Evolutionary conservation across 2,888 invertebrate genomes (phyloP), one percentile per base, ranked within the genome.

Genomic region (Globia sparganii): DNA sequence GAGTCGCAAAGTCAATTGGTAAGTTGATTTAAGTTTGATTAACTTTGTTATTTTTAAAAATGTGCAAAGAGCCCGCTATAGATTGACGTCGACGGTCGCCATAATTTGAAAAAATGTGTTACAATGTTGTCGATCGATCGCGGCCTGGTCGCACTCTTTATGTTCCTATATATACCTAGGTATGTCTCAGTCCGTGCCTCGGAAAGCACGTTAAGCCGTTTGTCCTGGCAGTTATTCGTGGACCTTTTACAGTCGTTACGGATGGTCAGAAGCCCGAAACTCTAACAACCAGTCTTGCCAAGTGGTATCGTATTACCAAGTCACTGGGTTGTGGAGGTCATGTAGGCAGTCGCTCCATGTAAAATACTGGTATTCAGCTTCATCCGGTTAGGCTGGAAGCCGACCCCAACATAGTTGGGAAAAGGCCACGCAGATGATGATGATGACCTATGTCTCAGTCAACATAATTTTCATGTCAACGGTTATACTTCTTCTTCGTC

Each of bases 1-100:
- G 91, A 89, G 90, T 92, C 94, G 83, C 94, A 92, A 88, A 93
- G 91, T 81, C 94, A 94, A 91, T 84, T 94, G 92, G 95, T 95
- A 92, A 92, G 94, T 82, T 53, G 15, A 62, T 72, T 69, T 49
- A 53, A 72, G 18, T 67, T 62, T n/a, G 18, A 31, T 37, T 37
- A 25, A 56, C 21, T 61, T 75, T 31, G 18, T 67, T 21, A 34
- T 4, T 18, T 34, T 31, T 18, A 8, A 37, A 25, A 18, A 25
- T 15, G 18, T 28, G 11, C 21, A 18, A 72, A 15, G 25, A 37
- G 8, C 40, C 40, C 31, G 43, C 18, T 28, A 31, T 40, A 9
- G 11, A 73, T n/a, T 31, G 15, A 31, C 25, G 9, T 65, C 15
- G 13, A 37, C 8, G 8, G 2, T 74, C 46, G 18, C 18, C 21